A percentile compares a stretch with the other conserved stretches of the same genome.
These are phyloP conservation scores for Paguma larvata DNA, from an alignment of 2,797 vertebrate species.

Conservation along the genomic window DNA sequence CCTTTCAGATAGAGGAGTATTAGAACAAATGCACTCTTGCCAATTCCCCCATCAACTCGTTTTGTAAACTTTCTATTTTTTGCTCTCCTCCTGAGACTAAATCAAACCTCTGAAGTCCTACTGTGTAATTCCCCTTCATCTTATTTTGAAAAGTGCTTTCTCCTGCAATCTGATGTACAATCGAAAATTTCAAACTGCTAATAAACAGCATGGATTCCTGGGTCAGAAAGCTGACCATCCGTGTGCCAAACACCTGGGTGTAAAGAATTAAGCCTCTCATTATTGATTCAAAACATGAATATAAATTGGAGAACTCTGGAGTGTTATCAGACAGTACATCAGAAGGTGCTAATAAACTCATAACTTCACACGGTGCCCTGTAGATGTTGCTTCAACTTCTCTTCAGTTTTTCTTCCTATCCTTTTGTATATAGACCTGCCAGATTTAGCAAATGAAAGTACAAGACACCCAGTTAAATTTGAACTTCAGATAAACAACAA, in stretches of 20 bases:
- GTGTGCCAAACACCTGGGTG: slow-evolving; percentile 46
- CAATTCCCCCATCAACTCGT: slow-evolving; percentile 64
- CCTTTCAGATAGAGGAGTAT: slow-evolving; percentile 53
- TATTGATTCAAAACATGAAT: slow-evolving; percentile 66
- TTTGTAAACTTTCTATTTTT: slow-evolving; percentile 74
- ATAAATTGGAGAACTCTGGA: slow-evolving; percentile 52
- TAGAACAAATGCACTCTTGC: slow-evolving; percentile 64
- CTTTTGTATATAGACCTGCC: background rate
- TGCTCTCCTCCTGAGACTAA: slow-evolving; percentile 61
- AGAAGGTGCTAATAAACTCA: slow-evolving; percentile 23
- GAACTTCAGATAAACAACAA: slow-evolving; percentile 33
- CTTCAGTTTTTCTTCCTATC: background rate
- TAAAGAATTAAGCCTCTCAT: slow-evolving; percentile 34
- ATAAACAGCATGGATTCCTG: slow-evolving; percentile 69
- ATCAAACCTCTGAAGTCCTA: slow-evolving; percentile 58
- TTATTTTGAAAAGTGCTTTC: slow-evolving; percentile 59
- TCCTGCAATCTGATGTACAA: slow-evolving; percentile 34
- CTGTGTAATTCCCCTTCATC: slow-evolving; percentile 51
- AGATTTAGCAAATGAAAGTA: background rate
- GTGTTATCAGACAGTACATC: background rate
- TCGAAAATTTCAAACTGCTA: slow-evolving; percentile 66
- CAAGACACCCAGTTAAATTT: background rate
- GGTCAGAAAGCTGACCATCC: slow-evolving; percentile 66
- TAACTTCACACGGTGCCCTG: background rate
- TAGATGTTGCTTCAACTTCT: background rate